phyloP scores from a whole-genome alignment of 2,888 invertebrate genomes.

The Schizotus pectinicornis region DNA sequence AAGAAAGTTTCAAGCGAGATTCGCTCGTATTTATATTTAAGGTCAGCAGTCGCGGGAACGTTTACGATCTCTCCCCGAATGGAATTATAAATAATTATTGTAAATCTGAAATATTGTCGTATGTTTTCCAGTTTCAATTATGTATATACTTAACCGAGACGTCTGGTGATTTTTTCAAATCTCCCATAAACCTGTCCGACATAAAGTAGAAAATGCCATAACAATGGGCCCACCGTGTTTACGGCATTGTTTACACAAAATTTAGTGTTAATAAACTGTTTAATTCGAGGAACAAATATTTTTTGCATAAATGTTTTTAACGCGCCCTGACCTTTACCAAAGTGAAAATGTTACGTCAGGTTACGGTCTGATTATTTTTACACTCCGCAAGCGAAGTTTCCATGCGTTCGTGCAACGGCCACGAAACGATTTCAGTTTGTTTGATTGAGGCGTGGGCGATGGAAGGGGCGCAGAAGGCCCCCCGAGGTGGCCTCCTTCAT shows the following conservation, averaged over 20 bases:
- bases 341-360: slow-evolving; percentile 35
- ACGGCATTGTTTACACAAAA: slow-evolving; percentile 18
- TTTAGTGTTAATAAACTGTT: slow-evolving; percentile 21
- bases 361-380: slow-evolving; percentile 34
- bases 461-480: not conserved
- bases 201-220: too few species aligned
- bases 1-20: slow-evolving; percentile 11
- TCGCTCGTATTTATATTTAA: slow-evolving; percentile 32
- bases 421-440: not conserved
- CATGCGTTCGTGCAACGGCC: slow-evolving; percentile 3
- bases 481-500: not conserved
- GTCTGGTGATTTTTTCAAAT: too few species aligned
- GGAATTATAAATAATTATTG: slow-evolving; percentile 32
- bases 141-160: not conserved
- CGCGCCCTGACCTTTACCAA: slow-evolving; percentile 35
- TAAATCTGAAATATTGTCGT: slow-evolving; percentile 25
- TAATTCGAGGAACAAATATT: slow-evolving; percentile 27
- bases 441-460: not conserved
- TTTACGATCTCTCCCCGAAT: slow-evolving; percentile 37
- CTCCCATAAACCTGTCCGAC: too few species aligned
- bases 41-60: slow-evolving; percentile 38
- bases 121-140: slow-evolving; percentile 10
- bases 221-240: slow-evolving; percentile 1
- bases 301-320: slow-evolving; percentile 29
- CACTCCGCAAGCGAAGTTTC: slow-evolving; percentile 11